These are phyloP conservation scores for Urocitellus parryii DNA, from an alignment of 2,113 vertebrate genomes.

Conservation along the genomic window DNA sequence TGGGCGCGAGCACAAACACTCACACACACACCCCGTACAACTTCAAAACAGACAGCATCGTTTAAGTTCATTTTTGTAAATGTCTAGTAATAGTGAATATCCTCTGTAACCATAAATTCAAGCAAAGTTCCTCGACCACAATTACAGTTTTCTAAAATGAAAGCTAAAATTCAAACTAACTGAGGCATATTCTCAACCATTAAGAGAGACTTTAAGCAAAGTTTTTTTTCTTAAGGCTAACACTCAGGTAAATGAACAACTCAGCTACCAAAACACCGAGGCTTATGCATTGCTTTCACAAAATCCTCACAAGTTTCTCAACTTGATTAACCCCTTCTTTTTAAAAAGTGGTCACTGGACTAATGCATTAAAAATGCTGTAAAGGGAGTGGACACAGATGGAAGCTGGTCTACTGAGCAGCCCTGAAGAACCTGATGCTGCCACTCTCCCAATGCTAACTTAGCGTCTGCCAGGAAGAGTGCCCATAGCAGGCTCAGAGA, in stretches of 20 bases:
- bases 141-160: not conserved
- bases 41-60: not conserved
- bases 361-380: constrained; percentile 13
- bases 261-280: not conserved
- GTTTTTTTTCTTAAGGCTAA: constrained; percentile 29
- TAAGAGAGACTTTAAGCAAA: constrained; percentile 49
- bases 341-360: not conserved
- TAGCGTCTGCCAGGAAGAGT: constrained; percentile 43
- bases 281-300: constrained; percentile 22
- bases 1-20: rapidly evolving
- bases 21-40: not conserved
- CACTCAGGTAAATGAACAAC: not conserved
- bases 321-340: not conserved
- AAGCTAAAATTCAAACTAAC: constrained; percentile 47
- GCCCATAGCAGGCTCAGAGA: constrained; percentile 52
- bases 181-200: not conserved
- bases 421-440: constrained; percentile 65
- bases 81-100: constrained; percentile 13
- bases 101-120: constrained; percentile 43
- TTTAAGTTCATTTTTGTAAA: constrained; percentile 25
- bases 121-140: not conserved
- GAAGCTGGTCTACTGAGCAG: not conserved
- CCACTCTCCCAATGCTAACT: constrained; percentile 42
- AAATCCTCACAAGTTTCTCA: constrained; percentile 27
- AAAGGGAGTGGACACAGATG: not conserved